Evolutionary conservation across 2,797 vertebrate species (phyloP).

Genomic region (Hemitrygon akajei): DNA sequence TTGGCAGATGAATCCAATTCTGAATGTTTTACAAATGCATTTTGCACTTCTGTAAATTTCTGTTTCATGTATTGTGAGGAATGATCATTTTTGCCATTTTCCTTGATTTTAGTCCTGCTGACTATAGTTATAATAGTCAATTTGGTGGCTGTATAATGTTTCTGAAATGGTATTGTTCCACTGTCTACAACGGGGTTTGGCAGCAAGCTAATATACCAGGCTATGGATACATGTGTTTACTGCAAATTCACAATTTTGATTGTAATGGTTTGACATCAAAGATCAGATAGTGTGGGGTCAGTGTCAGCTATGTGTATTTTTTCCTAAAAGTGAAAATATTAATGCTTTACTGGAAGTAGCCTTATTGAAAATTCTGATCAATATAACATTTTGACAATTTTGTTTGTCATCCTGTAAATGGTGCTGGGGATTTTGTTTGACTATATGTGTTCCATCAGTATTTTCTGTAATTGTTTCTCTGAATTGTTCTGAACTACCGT

Average conservation of each 20-base stretch:
- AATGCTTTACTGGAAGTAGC: not conserved
- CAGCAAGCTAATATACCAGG: not conserved
- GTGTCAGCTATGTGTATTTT: not conserved
- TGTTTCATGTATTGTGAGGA: not conserved
- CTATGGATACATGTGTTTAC: not conserved
- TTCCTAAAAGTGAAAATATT: not conserved
- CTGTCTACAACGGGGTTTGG: not conserved
- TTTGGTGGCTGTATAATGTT: not conserved
- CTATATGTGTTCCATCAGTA: not conserved
- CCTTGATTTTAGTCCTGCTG: conserved; percentile 16
- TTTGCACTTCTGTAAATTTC: not conserved
- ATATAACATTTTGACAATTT: not conserved
- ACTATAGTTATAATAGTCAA: not conserved
- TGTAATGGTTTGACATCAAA: not conserved
- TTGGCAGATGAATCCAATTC: not conserved
- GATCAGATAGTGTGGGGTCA: not conserved
- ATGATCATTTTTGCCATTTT: not conserved
- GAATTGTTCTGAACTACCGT: too few relatives aligned
- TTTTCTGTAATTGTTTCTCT: not conserved
- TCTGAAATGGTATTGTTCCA: not conserved
- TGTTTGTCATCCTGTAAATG: not conserved
- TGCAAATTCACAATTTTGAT: not conserved
- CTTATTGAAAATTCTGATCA: not conserved
- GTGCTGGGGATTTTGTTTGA: not conserved
- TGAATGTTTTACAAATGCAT: not conserved